Conservation (phyloP, 2,113 vertebrate genomes). For the Odocoileus hemionus region DNA sequence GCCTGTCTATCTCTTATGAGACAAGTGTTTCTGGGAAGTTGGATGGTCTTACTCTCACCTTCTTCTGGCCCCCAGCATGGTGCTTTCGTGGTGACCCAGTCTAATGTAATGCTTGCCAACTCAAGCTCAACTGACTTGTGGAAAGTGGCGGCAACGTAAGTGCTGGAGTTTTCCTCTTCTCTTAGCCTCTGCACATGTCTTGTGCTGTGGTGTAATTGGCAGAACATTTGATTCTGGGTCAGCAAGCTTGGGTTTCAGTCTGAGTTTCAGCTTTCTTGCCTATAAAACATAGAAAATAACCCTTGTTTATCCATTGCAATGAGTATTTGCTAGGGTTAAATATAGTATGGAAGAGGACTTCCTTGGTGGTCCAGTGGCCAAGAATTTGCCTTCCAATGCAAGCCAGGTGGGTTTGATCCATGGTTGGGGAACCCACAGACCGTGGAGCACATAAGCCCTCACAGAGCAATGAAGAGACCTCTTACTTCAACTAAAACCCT, state of each 20-base stretch:
- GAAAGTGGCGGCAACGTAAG: neutral
- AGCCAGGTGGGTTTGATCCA: neutral
- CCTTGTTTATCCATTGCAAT: neutral
- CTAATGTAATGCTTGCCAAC: neutral
- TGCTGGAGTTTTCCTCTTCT: neutral
- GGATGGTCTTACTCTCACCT: neutral
- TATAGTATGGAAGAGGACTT: neutral
- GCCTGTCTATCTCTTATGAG: neutral
- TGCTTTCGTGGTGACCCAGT: neutral
- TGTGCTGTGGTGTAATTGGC: accelerated
- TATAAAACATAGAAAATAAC: neutral
- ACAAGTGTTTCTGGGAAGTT: neutral
- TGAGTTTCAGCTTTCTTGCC: neutral
- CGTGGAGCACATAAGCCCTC: neutral
- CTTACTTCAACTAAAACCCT: neutral
- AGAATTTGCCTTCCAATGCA: neutral
- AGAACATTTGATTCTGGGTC: neutral
- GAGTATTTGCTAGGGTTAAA: neutral
- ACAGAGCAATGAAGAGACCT: neutral
- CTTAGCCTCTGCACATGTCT: neutral
- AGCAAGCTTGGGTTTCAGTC: neutral
- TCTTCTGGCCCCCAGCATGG: neutral
- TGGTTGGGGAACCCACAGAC: neutral
- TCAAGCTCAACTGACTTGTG: neutral
- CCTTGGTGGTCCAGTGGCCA: neutral